Conservation (phyloP, 2,888 invertebrate genomes). For the Uloborus plumipes region DNA sequence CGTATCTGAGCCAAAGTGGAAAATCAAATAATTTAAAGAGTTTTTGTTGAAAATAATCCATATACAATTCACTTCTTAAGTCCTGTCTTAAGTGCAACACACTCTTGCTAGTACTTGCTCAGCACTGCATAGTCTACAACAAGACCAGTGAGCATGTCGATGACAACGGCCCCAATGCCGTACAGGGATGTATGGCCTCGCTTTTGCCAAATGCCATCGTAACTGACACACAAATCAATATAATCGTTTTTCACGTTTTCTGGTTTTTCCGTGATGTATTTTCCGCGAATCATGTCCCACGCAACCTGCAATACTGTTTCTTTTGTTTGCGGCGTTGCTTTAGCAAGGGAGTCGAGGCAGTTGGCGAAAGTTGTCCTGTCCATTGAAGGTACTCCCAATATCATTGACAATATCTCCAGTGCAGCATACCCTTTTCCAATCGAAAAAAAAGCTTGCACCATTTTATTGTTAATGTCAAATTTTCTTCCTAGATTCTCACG, state of each 20-base stretch:
- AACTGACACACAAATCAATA: neutral
- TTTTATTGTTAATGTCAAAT: neutral
- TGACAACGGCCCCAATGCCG: too few relatives aligned
- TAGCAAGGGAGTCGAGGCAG: neutral
- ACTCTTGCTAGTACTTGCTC: neutral
- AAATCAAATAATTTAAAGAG: too few relatives aligned
- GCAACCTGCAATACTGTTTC: neutral
- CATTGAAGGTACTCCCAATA: neutral
- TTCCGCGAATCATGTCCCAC: too few relatives aligned
- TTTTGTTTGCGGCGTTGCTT: neutral
- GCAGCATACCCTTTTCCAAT: neutral
- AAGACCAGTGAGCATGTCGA: too few relatives aligned
- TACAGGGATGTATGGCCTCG: neutral
- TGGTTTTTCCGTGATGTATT: too few relatives aligned
- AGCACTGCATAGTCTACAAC: too few relatives aligned
- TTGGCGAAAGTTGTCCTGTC: neutral
- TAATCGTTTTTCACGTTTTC: too few relatives aligned
- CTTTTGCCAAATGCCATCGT: neutral
- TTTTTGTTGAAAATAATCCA: too few relatives aligned
- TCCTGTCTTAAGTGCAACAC: neutral
- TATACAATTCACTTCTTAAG: too few relatives aligned
- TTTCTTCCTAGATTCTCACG: neutral
- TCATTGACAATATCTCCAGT: neutral
- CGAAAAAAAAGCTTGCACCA: neutral
- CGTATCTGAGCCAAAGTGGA: too few relatives aligned